Conservation (phyloP, 2,888 invertebrate species). For the Brachynemurus nebulosus region DNA sequence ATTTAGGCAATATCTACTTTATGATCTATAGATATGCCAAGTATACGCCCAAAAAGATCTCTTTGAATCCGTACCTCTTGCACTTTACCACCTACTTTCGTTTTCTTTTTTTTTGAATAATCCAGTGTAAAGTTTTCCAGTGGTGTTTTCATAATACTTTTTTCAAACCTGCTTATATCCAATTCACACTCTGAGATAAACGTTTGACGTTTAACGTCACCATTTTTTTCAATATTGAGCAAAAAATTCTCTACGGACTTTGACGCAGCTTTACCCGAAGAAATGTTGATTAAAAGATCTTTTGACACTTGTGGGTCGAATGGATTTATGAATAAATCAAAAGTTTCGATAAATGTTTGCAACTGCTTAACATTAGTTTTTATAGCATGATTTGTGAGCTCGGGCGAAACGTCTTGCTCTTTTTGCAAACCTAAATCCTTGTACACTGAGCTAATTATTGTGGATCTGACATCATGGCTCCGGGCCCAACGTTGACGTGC, state of each 20-base stretch:
- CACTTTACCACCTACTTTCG: neutral
- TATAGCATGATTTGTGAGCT: too few relatives aligned
- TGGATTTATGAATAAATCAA: too few relatives aligned
- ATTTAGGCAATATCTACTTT: neutral
- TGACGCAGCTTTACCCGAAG: too few relatives aligned
- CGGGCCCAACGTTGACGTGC: too few relatives aligned
- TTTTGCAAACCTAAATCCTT: neutral
- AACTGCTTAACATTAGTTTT: too few relatives aligned
- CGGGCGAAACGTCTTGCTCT: too few relatives aligned
- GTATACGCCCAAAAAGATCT: conserved; percentile 3
- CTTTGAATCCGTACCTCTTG: conserved; percentile 3
- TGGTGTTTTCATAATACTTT: conserved; percentile 16
- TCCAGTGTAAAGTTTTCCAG: neutral
- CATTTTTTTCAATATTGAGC: conserved; percentile 11
- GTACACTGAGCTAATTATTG: too few relatives aligned
- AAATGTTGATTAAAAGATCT: too few relatives aligned
- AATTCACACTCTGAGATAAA: conserved; percentile 21
- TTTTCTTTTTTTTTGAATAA: neutral
- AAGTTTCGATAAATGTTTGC: too few relatives aligned
- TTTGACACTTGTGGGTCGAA: too few relatives aligned
- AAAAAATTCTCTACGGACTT: conserved; percentile 10
- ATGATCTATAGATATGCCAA: conserved; percentile 2
- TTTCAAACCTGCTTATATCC: conserved; percentile 19
- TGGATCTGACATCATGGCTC: too few relatives aligned
- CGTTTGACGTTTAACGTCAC: conserved; percentile 17